Conservation (phyloP, 2,797 vertebrate genomes). For the Peromyscus attwateri region DNA sequence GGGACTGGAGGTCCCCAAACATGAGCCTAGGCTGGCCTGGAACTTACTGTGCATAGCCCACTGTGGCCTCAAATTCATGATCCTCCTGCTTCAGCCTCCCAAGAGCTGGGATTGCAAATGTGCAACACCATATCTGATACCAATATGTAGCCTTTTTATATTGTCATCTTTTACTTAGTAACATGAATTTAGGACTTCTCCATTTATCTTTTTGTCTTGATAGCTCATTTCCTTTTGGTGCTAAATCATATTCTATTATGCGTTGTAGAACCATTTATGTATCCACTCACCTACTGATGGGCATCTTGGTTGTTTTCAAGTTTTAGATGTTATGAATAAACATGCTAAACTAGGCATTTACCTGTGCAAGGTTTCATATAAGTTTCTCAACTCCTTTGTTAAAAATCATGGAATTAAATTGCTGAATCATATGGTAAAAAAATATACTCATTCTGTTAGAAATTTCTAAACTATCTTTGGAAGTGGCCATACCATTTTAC, state of each 20-base stretch:
- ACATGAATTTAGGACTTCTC: background rate
- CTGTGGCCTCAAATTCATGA: background rate
- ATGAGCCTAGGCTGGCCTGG: background rate
- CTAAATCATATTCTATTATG: background rate
- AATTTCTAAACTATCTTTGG: background rate
- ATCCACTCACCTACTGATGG: background rate
- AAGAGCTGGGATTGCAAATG: background rate
- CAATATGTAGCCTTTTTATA: background rate
- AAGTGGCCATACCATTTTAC: background rate
- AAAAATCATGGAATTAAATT: background rate
- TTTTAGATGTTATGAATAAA: constrained; percentile 19
- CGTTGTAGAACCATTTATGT: background rate
- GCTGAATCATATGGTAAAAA: background rate
- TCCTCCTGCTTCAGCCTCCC: background rate
- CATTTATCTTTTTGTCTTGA: background rate
- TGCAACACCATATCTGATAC: background rate
- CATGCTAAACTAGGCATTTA: background rate
- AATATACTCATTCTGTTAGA: background rate
- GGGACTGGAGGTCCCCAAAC: background rate
- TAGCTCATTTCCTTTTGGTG: background rate
- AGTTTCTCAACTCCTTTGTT: background rate
- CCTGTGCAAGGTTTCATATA: background rate
- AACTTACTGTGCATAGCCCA: background rate
- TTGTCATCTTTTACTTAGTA: background rate
- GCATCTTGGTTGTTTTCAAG: background rate